Conservation (phyloP, 2,113 vertebrate genomes). For the Rana temporaria region DNA sequence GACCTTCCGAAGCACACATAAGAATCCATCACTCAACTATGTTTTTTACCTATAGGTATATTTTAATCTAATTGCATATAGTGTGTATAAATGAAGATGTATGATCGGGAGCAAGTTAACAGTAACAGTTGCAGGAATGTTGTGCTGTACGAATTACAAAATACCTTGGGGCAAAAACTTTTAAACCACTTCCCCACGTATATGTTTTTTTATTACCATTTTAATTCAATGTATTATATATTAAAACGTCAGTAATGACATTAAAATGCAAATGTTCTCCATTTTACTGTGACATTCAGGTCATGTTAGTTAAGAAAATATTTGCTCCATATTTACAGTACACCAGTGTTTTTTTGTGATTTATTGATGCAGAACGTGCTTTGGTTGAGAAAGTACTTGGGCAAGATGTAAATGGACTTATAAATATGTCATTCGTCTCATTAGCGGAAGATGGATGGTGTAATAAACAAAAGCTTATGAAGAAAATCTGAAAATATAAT, state of each 20-base stretch:
- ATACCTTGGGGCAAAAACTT: not conserved
- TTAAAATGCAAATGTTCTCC: conserved; percentile 14
- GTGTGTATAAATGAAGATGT: too few species aligned
- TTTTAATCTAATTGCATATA: too few species aligned
- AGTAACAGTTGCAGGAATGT: too few species aligned
- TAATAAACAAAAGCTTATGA: conserved; percentile 50
- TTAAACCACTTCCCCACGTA: not conserved
- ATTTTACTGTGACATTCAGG: conserved; percentile 21
- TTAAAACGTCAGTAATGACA: not conserved
- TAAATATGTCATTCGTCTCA: conserved; percentile 51
- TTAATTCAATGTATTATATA: conserved; percentile 7
- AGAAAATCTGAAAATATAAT: conserved; percentile 31
- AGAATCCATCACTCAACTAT: too few species aligned
- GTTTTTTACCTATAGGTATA: too few species aligned
- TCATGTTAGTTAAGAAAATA: conserved; percentile 9
- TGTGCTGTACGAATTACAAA: too few species aligned
- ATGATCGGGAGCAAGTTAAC: too few species aligned
- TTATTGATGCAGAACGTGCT: conserved; percentile 26
- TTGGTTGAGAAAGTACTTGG: conserved; percentile 19
- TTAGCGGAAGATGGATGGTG: conserved; percentile 39
- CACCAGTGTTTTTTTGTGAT: conserved; percentile 38
- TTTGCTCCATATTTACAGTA: conserved; percentile 16
- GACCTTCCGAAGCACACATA: too few species aligned
- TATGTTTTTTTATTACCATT: not conserved
- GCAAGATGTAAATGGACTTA: conserved; percentile 47